These are phyloP conservation scores for Madoqua kirkii DNA, from an alignment of 2,113 vertebrate genomes.

Conservation along the genomic window DNA sequence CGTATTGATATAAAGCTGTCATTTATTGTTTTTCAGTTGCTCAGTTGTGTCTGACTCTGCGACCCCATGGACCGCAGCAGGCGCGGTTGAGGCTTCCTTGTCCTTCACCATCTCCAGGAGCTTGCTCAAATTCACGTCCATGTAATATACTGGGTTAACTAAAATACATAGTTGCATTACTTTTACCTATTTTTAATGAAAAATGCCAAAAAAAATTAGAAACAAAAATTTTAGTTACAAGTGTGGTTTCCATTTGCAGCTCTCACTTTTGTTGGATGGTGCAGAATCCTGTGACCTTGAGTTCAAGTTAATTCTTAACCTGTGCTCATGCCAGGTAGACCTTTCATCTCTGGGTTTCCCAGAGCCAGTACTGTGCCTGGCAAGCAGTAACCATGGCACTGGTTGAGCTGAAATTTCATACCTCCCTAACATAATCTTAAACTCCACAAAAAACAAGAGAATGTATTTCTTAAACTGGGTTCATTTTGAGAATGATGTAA, in stretches of 20 bases:
- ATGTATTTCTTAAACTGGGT: background rate
- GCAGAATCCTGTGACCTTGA: background rate
- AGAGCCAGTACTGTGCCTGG: background rate
- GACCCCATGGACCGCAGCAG: background rate
- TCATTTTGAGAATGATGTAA: background rate
- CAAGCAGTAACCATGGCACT: background rate
- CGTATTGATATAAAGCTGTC: background rate
- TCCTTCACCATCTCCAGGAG: background rate
- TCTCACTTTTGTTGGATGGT: background rate
- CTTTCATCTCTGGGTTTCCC: background rate
- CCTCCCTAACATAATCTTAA: background rate
- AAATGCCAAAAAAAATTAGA: background rate
- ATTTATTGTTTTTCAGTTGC: background rate
- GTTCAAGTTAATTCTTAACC: constrained; percentile 8
- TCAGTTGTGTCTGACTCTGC: background rate
- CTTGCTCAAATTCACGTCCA: background rate
- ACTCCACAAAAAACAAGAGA: background rate
- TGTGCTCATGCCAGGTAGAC: background rate
- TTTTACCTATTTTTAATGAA: background rate
- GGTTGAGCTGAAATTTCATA: background rate
- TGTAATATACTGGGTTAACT: background rate
- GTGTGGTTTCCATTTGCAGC: background rate
- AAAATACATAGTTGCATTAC: background rate
- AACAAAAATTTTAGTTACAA: background rate
- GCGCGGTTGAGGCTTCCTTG: rapidly evolving